phyloP scores from a whole-genome alignment of 2,888 invertebrate genomes.

The Malacosoma neustria region DNA sequence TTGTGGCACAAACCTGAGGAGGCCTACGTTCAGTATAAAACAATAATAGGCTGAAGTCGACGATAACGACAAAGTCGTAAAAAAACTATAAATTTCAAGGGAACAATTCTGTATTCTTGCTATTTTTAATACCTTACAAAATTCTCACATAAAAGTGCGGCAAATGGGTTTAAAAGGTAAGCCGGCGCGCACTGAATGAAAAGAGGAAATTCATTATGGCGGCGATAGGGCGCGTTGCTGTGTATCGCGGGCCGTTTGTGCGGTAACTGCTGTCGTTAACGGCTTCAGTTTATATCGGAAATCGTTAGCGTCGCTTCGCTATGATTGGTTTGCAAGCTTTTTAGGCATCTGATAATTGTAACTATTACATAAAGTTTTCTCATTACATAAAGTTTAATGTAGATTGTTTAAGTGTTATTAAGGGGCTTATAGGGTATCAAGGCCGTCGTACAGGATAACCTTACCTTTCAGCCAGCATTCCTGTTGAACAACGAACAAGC shows the following conservation, averaged over 20 bases:
- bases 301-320: conserved; percentile 46
- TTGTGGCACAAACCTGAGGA: too few relatives aligned
- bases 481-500: too few relatives aligned
- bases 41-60: too few relatives aligned
- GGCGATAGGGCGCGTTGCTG: conserved; percentile 26
- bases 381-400: too few relatives aligned
- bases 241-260: conserved; percentile 39
- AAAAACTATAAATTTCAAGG: too few relatives aligned
- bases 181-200: conserved; percentile 38
- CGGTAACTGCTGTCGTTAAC: conserved; percentile 43
- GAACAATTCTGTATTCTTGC: background rate
- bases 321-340: conserved; percentile 41
- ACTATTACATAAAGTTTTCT: too few relatives aligned
- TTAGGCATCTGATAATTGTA: background rate
- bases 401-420: too few relatives aligned
- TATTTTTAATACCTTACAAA: background rate
- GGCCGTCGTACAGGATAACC: too few relatives aligned
- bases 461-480: too few relatives aligned
- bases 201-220: conserved; percentile 47
- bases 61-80: too few relatives aligned
- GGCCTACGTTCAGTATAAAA: too few relatives aligned
- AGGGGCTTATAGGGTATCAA: too few relatives aligned
- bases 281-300: conserved; percentile 49
- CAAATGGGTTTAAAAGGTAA: conserved; percentile 18
- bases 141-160: conserved; percentile 1